A percentile compares a stretch with the other conserved stretches of the same genome.
phyloP scores from a whole-genome alignment of 2,113 vertebrate genomes.

The Colistium nudipinnis region DNA sequence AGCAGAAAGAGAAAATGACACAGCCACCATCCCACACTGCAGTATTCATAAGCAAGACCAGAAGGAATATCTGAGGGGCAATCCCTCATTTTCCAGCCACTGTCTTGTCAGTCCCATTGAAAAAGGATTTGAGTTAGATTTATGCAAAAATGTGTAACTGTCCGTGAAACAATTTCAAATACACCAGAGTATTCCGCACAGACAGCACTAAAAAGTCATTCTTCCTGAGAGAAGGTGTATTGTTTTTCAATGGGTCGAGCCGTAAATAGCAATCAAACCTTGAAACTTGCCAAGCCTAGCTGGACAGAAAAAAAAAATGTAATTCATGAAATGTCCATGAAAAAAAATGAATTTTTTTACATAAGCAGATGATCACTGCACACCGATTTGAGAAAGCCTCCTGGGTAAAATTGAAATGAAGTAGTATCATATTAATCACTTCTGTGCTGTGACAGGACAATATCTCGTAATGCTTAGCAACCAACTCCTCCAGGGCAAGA shows the following conservation, averaged over 20 bases:
- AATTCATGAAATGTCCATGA: conserved; percentile 51
- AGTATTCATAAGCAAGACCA: neutral
- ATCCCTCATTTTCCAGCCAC: conserved; percentile 25
- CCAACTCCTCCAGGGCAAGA: conserved; percentile 56
- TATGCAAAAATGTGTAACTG: conserved; percentile 36
- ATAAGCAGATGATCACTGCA: conserved; percentile 32
- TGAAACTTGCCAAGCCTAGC: conserved; percentile 5
- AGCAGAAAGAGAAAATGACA: neutral
- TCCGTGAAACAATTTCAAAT: conserved; percentile 29
- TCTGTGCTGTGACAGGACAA: conserved; percentile 57
- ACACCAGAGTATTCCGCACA: conserved; percentile 16
- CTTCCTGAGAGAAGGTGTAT: conserved; percentile 3
- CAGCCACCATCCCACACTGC: neutral
- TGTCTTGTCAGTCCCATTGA: neutral
- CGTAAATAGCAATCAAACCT: conserved; percentile 48
- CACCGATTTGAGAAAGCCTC: conserved; percentile 32
- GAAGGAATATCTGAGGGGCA: conserved; percentile 8
- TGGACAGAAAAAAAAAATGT: conserved; percentile 43
- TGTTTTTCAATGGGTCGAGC: conserved; percentile 33
- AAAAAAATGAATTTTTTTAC: conserved; percentile 17
- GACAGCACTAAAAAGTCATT: conserved; percentile 25
- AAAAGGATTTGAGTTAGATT: conserved; percentile 25
- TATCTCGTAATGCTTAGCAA: conserved; percentile 64
- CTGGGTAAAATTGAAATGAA: conserved; percentile 49
- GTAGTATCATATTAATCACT: conserved; percentile 59